Evolutionary conservation across 2,797 vertebrate genomes (phyloP), one percentile per base, ranked within the genome.

Genomic region (Argya squamiceps): DNA sequence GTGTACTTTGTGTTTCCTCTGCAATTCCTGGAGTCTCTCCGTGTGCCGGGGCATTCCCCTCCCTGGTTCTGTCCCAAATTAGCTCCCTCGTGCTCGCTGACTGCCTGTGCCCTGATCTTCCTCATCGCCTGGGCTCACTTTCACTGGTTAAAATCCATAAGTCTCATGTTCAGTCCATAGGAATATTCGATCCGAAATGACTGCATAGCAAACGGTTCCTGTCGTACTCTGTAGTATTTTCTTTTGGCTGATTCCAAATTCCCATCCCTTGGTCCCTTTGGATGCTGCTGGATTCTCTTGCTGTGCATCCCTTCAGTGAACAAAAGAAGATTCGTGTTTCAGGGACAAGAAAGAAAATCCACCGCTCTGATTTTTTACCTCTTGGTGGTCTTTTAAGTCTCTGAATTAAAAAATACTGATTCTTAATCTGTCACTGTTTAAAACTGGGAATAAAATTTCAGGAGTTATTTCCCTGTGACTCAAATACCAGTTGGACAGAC

Each of bases 1-100:
- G 8, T 91, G 93, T 92, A 60, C 90, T 94, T 88, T 92, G 24
- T 91, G 77, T 71, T 95, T 95, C 95, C 91, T 92, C 91, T 69
- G 82, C 64, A 3, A 44, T 86, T 88, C 89, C 29, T 10, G 22
- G 41, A 34, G 58, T 6, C 59, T 80, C 49, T 68, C 88, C 27
- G 1, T 9, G 60, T 47, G 62, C 81, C 0, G 3, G 9, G 6
- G 4, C 11, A 2, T 36, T 43, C 63, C 69, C 56, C 13, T 36
- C 47, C 39, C 64, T 12, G 34, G 2, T 39, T 24, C 37, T 29
- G 44, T 12, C 64, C 76, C 1, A 0, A 43, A 6, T 50, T 2
- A 18, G 20, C 80, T 69, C 34, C 49, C 52, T 26, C 1, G 6
- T 12, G 17, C 78, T 41, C 29, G 2, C 34, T 58, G 68, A 53